phyloP scores from a whole-genome alignment of 2,797 vertebrate species.

The Babyrousa celebensis region DNA sequence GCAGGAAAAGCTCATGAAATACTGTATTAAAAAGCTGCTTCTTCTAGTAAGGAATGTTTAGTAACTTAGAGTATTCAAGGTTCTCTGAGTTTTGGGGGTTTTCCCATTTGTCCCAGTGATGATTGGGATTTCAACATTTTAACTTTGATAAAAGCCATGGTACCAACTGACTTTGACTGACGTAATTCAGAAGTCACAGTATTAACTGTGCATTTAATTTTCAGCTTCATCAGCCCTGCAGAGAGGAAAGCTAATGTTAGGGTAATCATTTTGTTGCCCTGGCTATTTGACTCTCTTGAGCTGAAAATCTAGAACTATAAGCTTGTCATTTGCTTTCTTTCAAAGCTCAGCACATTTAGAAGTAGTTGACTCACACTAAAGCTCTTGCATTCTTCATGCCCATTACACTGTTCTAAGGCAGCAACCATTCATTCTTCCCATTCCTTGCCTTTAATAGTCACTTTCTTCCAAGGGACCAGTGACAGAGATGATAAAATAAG shows the following conservation, averaged over 20 bases:
- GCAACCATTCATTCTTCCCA: not conserved
- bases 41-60: constrained; percentile 23
- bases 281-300: constrained; percentile 70
- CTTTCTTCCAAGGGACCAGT: not conserved
- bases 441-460: not conserved
- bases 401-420: not conserved
- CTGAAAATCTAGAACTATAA: constrained; percentile 69
- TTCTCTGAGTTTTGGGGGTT: constrained; percentile 37
- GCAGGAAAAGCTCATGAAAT: not conserved
- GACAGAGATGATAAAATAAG: constrained; percentile 32
- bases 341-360: constrained; percentile 47
- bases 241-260: constrained; percentile 79
- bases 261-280: constrained; percentile 77
- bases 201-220: constrained; percentile 76
- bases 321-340: constrained; percentile 52
- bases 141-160: constrained; percentile 50
- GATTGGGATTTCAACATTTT: constrained; percentile 28
- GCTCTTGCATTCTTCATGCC: constrained; percentile 6
- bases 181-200: constrained; percentile 59
- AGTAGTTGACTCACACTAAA: not conserved
- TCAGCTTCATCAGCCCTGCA: constrained; percentile 75
- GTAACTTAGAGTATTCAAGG: not conserved
- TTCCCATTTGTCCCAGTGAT: constrained; percentile 62
- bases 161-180: constrained; percentile 68
- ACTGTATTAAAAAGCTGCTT: constrained; percentile 5